Evolutionary conservation across 1,140 invertebrate genomes (phyloP), one percentile per base, ranked within the genome.

Genomic region (Tetranychus cinnabarinus): DNA sequence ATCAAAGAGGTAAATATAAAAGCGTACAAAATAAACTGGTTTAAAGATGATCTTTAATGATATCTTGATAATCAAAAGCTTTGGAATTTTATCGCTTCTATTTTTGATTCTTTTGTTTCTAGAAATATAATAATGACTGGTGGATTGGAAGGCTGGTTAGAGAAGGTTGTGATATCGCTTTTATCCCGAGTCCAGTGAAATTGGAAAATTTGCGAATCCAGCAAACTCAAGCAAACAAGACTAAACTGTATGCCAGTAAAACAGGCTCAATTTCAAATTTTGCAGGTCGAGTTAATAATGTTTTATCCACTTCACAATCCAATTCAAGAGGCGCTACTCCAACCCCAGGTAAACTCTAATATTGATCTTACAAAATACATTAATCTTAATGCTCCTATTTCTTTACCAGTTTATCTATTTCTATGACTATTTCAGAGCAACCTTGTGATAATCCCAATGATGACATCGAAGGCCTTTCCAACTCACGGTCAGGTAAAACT

Each of bases 81-180:
- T 23, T 23, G 23, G 23, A 23, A 23, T 23, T 23, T 23, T 23
- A 23, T 23, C 23, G 23, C 23, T 23, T 23, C 5, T 42, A 42
- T 42, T 42, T 6, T 42, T 42, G 39, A 6, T 42, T 42, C 39
- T 42, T 42, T 42, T 2, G 12, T 56, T n/a, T 3, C 34, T 33
- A 97, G 81, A 99, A 99, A 78, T 98, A 97, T 77, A 95, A 98
- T 79, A 97, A 98, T 83, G 93, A 97, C 78, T 99, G 95, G 95
- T 99, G 95, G 95, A 97, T 99, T 73, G 95, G 95, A 36, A 80
- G 95, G 68, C 80, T 96, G 70, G 93, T 98, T 70, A 93, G 92
- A 75, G 79, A 96, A 77, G 88, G 86, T 68, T 84, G 83, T 77
- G 92, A 97, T 79, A 86, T 97, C 65, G 92, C 95, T 64, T 99